Percentiles rank a stretch among this genome's conserved stretches.
Evolutionary conservation across 2,113 vertebrate genomes (phyloP).

Genomic region (Caranx melampygus): DNA sequence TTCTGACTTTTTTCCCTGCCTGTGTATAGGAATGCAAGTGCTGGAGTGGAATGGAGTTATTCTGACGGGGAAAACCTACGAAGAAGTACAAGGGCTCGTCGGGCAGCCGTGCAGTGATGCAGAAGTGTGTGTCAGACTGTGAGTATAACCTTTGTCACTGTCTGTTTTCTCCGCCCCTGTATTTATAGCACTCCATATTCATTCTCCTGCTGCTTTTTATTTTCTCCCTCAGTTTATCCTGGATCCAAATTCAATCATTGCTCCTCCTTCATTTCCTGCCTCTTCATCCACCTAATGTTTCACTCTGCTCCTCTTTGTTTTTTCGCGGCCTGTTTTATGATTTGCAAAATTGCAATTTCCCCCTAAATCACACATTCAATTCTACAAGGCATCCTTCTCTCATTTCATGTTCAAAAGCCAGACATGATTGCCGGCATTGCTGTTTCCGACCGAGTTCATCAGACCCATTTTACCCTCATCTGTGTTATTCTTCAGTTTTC

Average conservation of each 20-base stretch:
- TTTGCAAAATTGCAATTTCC: not conserved
- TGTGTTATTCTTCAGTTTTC: not conserved
- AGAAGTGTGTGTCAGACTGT: slow-evolving; percentile 99
- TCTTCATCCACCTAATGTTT: not conserved
- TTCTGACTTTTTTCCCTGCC: slow-evolving; percentile 1
- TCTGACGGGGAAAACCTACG: slow-evolving; percentile 95
- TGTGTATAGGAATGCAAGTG: slow-evolving; percentile 94
- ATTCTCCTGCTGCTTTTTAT: not conserved
- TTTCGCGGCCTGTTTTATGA: not conserved
- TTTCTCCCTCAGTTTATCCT: not conserved
- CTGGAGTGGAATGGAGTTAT: slow-evolving; percentile 96
- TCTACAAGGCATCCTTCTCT: not conserved
- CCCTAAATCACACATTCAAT: not conserved
- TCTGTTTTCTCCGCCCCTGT: not conserved
- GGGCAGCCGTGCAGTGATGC: slow-evolving; percentile 93
- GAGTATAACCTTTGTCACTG: slow-evolving; percentile 83
- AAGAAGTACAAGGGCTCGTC: slow-evolving; percentile 95
- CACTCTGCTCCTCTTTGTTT: not conserved
- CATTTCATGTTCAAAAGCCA: slow-evolving; percentile 15
- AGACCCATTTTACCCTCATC: not conserved
- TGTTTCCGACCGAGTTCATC: not conserved
- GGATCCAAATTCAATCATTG: not conserved
- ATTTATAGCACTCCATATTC: not conserved
- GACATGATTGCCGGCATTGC: not conserved
- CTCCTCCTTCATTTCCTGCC: not conserved